Evolutionary conservation across 2,113 vertebrate species (phyloP), one percentile per base, ranked within the genome.

Genomic region (Paraplagusia blochii): DNA sequence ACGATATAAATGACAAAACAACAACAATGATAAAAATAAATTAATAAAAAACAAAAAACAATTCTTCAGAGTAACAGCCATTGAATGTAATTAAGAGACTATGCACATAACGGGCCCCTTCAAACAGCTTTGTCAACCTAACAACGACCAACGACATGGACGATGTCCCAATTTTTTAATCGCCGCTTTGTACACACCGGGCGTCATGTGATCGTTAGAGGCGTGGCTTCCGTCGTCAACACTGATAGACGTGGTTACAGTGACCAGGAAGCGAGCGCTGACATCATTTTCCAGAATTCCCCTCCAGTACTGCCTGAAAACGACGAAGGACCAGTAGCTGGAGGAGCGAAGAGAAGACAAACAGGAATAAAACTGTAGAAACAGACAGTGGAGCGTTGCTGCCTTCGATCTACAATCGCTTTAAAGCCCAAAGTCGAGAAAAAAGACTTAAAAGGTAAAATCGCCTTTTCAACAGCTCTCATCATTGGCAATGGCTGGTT

Each of bases 261-360:
- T 4, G 43, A 76, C 44, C 76, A 76, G 84, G 80, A 84, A 81
- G 71, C 69, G 43, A 74, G 51, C 45, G 9, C 66, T 83, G 84
- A 83, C 82, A 50, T 84, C 87, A 81, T 71, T 82, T 74, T 68
- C 69, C 69, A 84, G 84, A 85, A 80, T 77, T 82, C 77, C 85
- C 80, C 78, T 60, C 57, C 45, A 56, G 52, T 7, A 29, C 29
- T 1, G 66, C 65, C n/a, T 57, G 18, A 15, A 29, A 39, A 46
- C 58, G 49, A 15, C 11, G 29, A 16, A 36, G n/a, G 64, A 14
- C 2, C 15, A 38, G 11, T 11, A 62, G 55, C 64, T 5, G 58
- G 38, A 16, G 13, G 14, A 39, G 22, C 49, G 10, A 43, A 22
- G 10, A 43, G 29, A 22, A 1, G 39, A 19, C 2, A 4, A 19